These are phyloP conservation scores for Acleris cristana DNA, from an alignment of 2,888 invertebrate species.

Conservation along the genomic window DNA sequence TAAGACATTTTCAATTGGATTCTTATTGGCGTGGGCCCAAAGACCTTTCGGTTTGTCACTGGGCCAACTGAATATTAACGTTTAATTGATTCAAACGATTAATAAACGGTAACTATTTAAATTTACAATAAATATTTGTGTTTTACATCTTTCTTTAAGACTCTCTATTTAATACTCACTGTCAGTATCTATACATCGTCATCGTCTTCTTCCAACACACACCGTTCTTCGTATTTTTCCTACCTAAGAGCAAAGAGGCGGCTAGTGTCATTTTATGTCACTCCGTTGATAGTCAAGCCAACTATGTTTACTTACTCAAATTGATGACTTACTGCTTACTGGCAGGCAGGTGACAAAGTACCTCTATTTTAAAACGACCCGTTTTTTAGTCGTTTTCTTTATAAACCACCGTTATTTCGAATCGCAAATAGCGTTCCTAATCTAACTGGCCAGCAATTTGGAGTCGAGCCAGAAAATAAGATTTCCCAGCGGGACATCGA, in stretches of 20 bases:
- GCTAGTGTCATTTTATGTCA: too few relatives aligned
- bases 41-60: slow-evolving; percentile 39
- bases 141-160: not conserved
- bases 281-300: not conserved
- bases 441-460: slow-evolving; percentile 37
- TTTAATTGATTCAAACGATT: slow-evolving; percentile 44
- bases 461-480: slow-evolving; percentile 39
- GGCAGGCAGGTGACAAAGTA: slow-evolving; percentile 8
- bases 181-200: not conserved
- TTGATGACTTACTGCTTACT: not conserved
- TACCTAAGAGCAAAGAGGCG: too few relatives aligned
- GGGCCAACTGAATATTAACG: slow-evolving; percentile 40
- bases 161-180: not conserved
- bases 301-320: not conserved
- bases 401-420: slow-evolving; percentile 29
- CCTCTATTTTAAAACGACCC: slow-evolving; percentile 7
- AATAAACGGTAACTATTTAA: slow-evolving; percentile 40
- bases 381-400: slow-evolving; percentile 21
- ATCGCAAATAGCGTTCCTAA: slow-evolving; percentile 34
- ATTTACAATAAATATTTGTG: slow-evolving; percentile 21
- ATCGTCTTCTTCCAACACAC: not conserved
- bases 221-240: too few relatives aligned
- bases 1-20: slow-evolving; percentile 4
- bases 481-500: slow-evolving; percentile 38
- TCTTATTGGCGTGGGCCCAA: slow-evolving; percentile 63